Evolutionary conservation across 92 coral and sea anemone species (phyloP), one percentile per base, ranked within the genome.

Genomic region (Bergia sp.): DNA sequence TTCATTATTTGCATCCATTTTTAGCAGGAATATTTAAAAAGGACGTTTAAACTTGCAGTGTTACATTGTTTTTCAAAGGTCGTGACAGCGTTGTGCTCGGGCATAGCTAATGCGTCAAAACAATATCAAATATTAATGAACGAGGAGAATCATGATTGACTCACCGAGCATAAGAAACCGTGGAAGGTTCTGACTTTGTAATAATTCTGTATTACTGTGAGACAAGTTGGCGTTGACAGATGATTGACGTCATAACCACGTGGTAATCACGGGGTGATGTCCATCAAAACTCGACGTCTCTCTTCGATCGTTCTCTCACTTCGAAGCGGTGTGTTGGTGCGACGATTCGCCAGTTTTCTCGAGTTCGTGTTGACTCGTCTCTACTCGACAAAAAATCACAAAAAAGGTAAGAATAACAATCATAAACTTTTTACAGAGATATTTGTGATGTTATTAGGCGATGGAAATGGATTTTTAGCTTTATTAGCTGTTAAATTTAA

Each of bases 181-280:
- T 57, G 6, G 18, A 7, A n/a, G 12, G 16, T 53, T 53, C 69
- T 61, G 4, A 20, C 1, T 2, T 61, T 61, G 5, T 15, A 57
- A 21, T 57, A 57, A 4, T 57, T 57, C 15, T 15, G 65, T 6
- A 45, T 45, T 9, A 45, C 7, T 45, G 4, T 8, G 18, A 55
- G 0, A 23, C 69, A n/a, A 29, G 18, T 42, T 61, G 50, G 37
- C 23, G 82, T 49, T 79, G 82, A 79, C 82, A 79, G 65, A 47
- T 10, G 20, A 12, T 11, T 79, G 65, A 79, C 82, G 82, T 79
- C 82, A 79, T 15, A 21, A 79, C 11, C 82, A 79, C 82, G 82
- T 79, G 82, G 58, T 79, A 7, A 15, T 79, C 82, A 79, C 65
- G 65, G 82, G 82, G 82, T n/a, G 82, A 79, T 79, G 82, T 47